Evolutionary conservation across 2,797 vertebrate genomes (phyloP).

Genomic region (Melanogrammus aeglefinus): DNA sequence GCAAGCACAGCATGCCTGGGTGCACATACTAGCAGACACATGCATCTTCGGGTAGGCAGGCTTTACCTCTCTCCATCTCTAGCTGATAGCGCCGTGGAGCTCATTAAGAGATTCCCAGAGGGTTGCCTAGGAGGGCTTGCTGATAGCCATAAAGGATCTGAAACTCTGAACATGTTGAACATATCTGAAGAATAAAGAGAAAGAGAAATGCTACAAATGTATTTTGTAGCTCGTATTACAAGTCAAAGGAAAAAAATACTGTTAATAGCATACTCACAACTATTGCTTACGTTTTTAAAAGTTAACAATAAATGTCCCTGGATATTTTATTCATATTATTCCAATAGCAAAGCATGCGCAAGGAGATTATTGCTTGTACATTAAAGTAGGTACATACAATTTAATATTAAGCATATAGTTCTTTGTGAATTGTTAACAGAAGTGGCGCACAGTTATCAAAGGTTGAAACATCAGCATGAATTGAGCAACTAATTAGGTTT

Average conservation of each 20-base stretch:
- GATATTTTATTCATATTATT: not conserved
- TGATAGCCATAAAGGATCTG: constrained; percentile 36
- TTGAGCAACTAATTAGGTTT: not conserved
- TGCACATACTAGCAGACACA: constrained; percentile 24
- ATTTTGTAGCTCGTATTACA: not conserved
- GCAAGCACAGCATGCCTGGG: constrained; percentile 21
- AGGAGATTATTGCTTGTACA: not conserved
- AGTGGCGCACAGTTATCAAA: not conserved
- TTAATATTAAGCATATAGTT: not conserved
- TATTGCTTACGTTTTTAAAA: not conserved
- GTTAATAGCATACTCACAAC: not conserved
- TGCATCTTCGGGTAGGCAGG: constrained; percentile 12
- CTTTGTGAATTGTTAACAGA: not conserved
- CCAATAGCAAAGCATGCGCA: not conserved
- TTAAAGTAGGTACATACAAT: not conserved
- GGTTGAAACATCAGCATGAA: not conserved
- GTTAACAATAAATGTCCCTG: too few relatives aligned
- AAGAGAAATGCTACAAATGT: not conserved
- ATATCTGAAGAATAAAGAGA: not conserved
- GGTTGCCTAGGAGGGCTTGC: constrained; percentile 34
- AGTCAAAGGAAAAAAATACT: not conserved
- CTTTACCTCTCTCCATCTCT: not conserved
- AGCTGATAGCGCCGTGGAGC: constrained; percentile 20
- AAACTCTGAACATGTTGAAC: not conserved
- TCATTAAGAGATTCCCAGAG: constrained; percentile 59